These are phyloP conservation scores for Amorpha juglandis DNA, from an alignment of 2,888 invertebrate species.

Conservation along the genomic window DNA sequence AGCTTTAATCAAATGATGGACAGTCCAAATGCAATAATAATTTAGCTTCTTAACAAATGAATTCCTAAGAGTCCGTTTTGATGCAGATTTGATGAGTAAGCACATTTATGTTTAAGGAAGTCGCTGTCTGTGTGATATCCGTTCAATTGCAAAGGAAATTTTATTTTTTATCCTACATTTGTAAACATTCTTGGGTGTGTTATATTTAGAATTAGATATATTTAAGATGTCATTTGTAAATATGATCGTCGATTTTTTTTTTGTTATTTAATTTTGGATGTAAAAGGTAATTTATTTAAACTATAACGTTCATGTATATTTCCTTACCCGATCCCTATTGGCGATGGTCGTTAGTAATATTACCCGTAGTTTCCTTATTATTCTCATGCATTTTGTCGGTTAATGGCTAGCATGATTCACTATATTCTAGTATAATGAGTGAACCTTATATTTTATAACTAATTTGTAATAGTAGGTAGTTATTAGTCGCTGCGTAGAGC, in stretches of 20 bases:
- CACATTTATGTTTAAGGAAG: constrained; percentile 42
- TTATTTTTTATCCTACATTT: constrained; percentile 3
- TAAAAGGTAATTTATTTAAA: background rate
- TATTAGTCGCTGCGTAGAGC: constrained; percentile 36
- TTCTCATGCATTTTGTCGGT: constrained; percentile 3
- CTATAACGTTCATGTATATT: background rate
- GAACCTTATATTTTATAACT: constrained; percentile 6
- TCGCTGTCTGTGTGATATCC: constrained; percentile 46
- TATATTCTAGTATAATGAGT: constrained; percentile 20
- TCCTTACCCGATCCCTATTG: background rate
- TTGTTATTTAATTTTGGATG: background rate
- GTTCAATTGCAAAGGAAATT: constrained; percentile 29
- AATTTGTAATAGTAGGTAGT: constrained; percentile 1
- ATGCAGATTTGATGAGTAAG: constrained; percentile 38
- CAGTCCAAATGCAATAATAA: background rate
- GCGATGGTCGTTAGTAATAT: constrained; percentile 14
- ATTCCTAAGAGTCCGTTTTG: constrained; percentile 21
- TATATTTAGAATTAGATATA: background rate
- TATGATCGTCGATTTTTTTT: background rate
- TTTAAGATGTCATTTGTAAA: background rate
- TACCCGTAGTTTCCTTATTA: constrained; percentile 23
- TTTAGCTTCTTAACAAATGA: background rate
- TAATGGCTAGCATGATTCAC: constrained; percentile 26
- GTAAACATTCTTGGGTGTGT: background rate
- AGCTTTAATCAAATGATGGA: background rate